Percentiles rank a stretch among this genome's conserved stretches.
Conservation (phyloP, 2,797 vertebrate species). For the Labroides dimidiatus region DNA sequence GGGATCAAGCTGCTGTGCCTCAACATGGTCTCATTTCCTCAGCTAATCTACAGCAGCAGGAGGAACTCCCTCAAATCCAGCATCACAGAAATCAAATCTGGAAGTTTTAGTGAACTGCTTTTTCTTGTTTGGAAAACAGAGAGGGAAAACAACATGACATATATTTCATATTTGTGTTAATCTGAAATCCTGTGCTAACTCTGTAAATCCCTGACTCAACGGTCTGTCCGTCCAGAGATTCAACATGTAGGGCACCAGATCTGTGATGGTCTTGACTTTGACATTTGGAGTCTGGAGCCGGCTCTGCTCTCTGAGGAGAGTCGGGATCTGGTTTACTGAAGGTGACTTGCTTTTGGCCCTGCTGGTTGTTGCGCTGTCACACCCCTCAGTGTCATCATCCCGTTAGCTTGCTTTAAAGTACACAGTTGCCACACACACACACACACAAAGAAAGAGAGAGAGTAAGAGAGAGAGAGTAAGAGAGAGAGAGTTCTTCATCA, state of each 20-base stretch:
- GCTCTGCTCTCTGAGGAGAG: constrained; percentile 4
- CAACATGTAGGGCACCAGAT: constrained; percentile 51
- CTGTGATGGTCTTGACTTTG: constrained; percentile 55
- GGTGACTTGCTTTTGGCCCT: constrained; percentile 59
- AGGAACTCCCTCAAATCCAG: constrained; percentile 70
- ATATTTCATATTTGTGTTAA: constrained; percentile 60
- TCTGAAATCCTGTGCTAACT: constrained; percentile 54
- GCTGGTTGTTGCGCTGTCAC: constrained; percentile 66
- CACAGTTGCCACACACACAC: constrained; percentile 45
- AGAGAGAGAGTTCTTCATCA: no score
- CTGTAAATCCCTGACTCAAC: constrained; percentile 55
- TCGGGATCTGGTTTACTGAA: constrained; percentile 48
- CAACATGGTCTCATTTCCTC: constrained; percentile 78
- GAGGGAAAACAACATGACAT: constrained; percentile 46
- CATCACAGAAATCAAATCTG: constrained; percentile 64
- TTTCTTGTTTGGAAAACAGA: constrained; percentile 49
- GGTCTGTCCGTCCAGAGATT: constrained; percentile 28
- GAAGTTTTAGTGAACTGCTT: constrained; percentile 40
- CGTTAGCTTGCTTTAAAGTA: constrained; percentile 68
- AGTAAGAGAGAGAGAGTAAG: no score
- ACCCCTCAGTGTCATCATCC: constrained; percentile 75
- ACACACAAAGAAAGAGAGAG: no score
- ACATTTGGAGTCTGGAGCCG: constrained; percentile 26
- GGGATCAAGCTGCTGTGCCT: constrained; percentile 63
- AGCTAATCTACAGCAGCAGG: constrained; percentile 73